Percentiles rank a stretch among this genome's conserved stretches.
phyloP scores from a whole-genome alignment of 2,797 vertebrate genomes.

The Paratrypauchen microcephalus region DNA sequence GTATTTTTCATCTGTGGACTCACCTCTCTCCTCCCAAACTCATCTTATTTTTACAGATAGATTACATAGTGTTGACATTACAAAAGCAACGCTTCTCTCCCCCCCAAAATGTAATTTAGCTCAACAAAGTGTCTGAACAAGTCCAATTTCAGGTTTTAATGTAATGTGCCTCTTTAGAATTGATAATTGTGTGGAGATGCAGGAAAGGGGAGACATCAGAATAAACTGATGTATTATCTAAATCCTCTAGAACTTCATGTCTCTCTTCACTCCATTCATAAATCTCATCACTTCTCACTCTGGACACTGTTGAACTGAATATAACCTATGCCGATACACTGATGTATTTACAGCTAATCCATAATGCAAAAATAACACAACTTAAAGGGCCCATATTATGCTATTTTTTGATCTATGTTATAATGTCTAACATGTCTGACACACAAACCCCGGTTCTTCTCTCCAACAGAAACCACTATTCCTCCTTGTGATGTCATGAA shows the following conservation, averaged over 20 bases:
- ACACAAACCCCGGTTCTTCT: no score
- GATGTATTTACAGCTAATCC: no score
- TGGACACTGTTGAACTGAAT: no score
- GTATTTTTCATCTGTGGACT: slow-evolving; percentile 35
- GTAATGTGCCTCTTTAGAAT: slow-evolving; percentile 3
- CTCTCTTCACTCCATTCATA: background rate
- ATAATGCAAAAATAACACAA: no score
- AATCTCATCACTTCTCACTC: no score
- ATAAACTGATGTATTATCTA: slow-evolving; percentile 11
- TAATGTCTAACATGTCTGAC: no score
- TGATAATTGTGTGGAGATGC: background rate
- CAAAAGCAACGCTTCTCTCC: slow-evolving; percentile 29
- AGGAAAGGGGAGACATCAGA: background rate
- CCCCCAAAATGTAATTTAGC: slow-evolving; percentile 14
- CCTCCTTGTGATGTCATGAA: no score
- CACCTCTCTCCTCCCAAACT: slow-evolving; percentile 41
- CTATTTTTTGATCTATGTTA: no score
- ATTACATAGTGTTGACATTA: slow-evolving; percentile 42
- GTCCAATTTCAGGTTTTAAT: slow-evolving; percentile 12
- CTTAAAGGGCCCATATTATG: no score
- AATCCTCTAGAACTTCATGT: background rate
- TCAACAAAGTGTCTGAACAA: slow-evolving; percentile 9
- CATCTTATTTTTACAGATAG: slow-evolving; percentile 36
- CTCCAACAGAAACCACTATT: no score
- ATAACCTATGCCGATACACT: no score